These are phyloP conservation scores for Cinclus mexicanus DNA, from an alignment of 2,113 vertebrate genomes.

Conservation along the genomic window DNA sequence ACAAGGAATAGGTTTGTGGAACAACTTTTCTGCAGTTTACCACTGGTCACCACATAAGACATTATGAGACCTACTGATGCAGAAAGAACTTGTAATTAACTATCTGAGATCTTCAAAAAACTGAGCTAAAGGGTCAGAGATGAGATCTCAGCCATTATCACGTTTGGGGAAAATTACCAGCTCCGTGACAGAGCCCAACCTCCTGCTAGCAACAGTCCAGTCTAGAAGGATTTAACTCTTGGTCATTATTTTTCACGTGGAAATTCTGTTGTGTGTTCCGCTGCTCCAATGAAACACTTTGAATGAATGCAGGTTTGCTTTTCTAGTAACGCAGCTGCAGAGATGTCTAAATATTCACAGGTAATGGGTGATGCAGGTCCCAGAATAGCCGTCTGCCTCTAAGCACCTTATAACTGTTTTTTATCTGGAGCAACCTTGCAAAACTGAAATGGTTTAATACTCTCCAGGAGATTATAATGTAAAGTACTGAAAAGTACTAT, in stretches of 20 bases:
- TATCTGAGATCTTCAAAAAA: not conserved
- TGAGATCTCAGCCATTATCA: not conserved
- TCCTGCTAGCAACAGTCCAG: not conserved
- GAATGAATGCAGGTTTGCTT: not conserved
- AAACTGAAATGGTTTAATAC: not conserved
- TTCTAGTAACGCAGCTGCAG: not conserved
- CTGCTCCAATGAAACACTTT: not conserved
- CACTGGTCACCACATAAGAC: not conserved
- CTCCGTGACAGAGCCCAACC: not conserved
- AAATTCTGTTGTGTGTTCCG: not conserved
- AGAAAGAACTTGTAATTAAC: constrained; percentile 31
- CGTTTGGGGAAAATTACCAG: not conserved
- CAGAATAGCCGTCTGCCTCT: not conserved
- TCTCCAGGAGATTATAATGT: not conserved
- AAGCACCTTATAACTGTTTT: not conserved
- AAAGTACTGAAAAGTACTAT: not conserved
- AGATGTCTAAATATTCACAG: not conserved
- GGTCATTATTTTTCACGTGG: not conserved
- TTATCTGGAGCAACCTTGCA: not conserved
- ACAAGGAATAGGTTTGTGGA: not conserved
- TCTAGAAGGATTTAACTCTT: not conserved
- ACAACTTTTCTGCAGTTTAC: not conserved
- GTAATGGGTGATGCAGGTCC: not conserved
- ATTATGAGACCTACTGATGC: not conserved
- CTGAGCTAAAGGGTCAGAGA: not conserved